Base-by-base conservation (phyloP, 2,888 invertebrate species). In the Dryocosmus kuriphilus region DNA sequence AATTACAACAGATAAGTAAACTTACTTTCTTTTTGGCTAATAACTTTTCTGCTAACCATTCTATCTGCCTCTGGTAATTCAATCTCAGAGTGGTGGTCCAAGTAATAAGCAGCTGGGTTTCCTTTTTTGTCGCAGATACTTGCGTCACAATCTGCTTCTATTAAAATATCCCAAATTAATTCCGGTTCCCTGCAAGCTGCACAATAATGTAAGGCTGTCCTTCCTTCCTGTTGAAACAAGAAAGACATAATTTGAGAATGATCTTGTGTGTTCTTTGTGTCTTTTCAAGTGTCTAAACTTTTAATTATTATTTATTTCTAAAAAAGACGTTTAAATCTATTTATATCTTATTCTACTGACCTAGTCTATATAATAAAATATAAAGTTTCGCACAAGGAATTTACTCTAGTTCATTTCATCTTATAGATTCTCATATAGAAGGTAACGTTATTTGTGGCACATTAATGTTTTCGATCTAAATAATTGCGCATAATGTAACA, bases 151-250 rank as follows among this genome's bases (percentile, higher is more conserved):
- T 95, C 95, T 30, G 94, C 94, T 74, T 92, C 92, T 74, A 94
- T 90, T 81, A 96, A 92, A 55, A 94, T 88, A 85, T 94, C 94
- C 92, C 95, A 95, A 81, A 94, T 93, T 6, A 92, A 91, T 16
- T 93, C 93, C 1, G 94, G 93, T 82, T 95, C 94, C 82, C 92
- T 92, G 85, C 94, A 93, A 78, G 94, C 93, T 0, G 94, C 94
- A 55, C 94, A 94, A 88, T 95, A 96, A 88, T 95, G 95, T 78
- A 95, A 92, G 2, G 95, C 93, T 1, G 94, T 95, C 82, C 95
- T 90, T 46, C 94, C 95, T 85, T 95, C 95, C 95, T 95, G 83
- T 35, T 86, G 30, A 35, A 78, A 65, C 51, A 51, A 27, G 55
- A 74, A 41, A 41, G 16, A 16, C 16, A 16, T 41, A 16, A 16